A percentile compares a stretch with the other conserved stretches of the same genome.
Evolutionary conservation across 2,888 invertebrate species (phyloP).

Genomic region (Peribatodes rhomboidaria): DNA sequence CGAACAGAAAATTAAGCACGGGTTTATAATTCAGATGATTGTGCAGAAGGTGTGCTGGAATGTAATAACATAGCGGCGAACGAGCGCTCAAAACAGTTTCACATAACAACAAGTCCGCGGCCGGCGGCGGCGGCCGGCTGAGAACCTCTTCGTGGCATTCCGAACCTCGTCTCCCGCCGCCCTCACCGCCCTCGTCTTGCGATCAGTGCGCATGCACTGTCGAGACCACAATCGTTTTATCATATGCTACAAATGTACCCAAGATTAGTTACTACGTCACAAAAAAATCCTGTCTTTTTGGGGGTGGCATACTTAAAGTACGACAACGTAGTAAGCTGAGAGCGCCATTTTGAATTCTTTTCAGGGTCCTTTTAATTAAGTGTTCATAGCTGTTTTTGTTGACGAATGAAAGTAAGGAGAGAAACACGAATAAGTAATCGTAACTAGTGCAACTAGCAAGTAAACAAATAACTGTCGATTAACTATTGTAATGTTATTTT

Average conservation of each 20-base stretch:
- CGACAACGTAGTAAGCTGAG: constrained; percentile 6
- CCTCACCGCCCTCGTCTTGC: constrained; percentile 58
- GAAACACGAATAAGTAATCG: constrained; percentile 3
- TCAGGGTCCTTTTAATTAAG: background rate
- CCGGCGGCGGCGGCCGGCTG: constrained; percentile 60
- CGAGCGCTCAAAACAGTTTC: constrained; percentile 75
- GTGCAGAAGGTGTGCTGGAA: constrained; percentile 33
- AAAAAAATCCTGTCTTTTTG: constrained; percentile 9
- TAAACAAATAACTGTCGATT: constrained; percentile 2
- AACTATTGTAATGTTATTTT: background rate
- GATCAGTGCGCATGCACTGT: constrained; percentile 81
- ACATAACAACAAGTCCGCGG: constrained; percentile 82
- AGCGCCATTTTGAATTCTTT: constrained; percentile 18
- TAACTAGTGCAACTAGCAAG: background rate
- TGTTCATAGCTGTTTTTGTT: background rate
- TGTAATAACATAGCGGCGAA: constrained; percentile 53
- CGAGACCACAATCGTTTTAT: constrained; percentile 72
- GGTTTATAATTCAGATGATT: constrained; percentile 14
- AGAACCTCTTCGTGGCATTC: constrained; percentile 83
- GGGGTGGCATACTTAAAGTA: background rate
- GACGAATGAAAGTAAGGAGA: background rate
- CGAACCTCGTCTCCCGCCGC: constrained; percentile 70
- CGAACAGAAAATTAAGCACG: constrained; percentile 3
- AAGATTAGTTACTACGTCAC: constrained; percentile 24
- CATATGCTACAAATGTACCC: constrained; percentile 34